Evolutionary conservation across 64 coral and sea anemone species (phyloP), one percentile per base, ranked within the genome.

Genomic region (Actinia equina): DNA sequence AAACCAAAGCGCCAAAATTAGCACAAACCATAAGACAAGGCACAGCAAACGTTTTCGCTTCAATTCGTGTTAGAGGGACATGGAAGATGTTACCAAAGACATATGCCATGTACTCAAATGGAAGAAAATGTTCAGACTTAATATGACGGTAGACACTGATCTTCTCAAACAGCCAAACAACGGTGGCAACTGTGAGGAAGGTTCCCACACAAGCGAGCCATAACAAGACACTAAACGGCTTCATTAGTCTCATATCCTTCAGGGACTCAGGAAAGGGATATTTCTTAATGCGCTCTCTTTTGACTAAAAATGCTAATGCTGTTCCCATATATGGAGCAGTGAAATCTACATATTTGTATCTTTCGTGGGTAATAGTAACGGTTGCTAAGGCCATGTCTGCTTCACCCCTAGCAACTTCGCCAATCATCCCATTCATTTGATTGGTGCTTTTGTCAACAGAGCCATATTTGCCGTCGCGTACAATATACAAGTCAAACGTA

Each of bases 31-130:
- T 93, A 9, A 96, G 63, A 79, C 80, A 60, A 27, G 94, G 91
- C 49, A 96, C 94, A n/a, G 91, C 83, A 11, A 83, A 88, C 2
- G 94, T 90, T 54, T 81, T 85, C 51, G 94, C 94, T 8, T 93
- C 85, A 43, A 96, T 89, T 11, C 49, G 80, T 17, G 94, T 96
- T 77, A 96, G 80, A 9, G 94, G 85, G 43, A 96, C 94, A 53
- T 96, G 94, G 51, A 96, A 96, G 18, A 93, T 93, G 52, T 96
- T 96, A 3, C 94, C 94, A 84, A 90, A 96, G 23, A 96, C 94
- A 79, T 96, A 96, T 17, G 91, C 88, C 65, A 96, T 87, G 43
- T 80, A 96, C 83, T 96, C 94, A 84, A 96, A 96, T 37, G 94
- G 87, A 14, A 96, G 88, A 85, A 96, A 93, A 67, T 88, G 62